These are phyloP conservation scores for Colletes gigas DNA, from an alignment of 1,140 invertebrate species.

Conservation along the genomic window DNA sequence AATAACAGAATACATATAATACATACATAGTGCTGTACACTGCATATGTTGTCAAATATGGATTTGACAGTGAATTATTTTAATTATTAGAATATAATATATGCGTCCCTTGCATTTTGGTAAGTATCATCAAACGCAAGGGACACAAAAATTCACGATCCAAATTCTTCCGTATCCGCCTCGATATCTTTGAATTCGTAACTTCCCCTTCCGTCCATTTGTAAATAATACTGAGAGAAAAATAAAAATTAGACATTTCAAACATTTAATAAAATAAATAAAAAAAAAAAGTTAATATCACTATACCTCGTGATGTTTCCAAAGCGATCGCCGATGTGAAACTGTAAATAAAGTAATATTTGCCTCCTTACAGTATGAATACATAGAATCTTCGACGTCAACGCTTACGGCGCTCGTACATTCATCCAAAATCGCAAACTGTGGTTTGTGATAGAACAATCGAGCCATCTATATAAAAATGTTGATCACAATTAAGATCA, in stretches of 20 bases:
- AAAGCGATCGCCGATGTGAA: slow-evolving; percentile 96
- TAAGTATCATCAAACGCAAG: slow-evolving; percentile 47
- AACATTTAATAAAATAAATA: not conserved
- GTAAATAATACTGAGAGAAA: slow-evolving; percentile 88
- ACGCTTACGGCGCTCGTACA: slow-evolving; percentile 99
- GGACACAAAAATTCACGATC: slow-evolving; percentile 86
- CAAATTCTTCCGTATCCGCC: slow-evolving; percentile 93
- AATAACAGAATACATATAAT: slow-evolving; percentile 14
- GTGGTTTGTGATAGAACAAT: slow-evolving; percentile 97
- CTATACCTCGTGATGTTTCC: slow-evolving; percentile 95
- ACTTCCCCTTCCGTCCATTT: slow-evolving; percentile 95
- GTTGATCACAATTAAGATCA: not conserved
- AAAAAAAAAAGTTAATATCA: not conserved
- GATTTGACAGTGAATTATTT: slow-evolving; percentile 3
- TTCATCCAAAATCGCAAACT: slow-evolving; percentile 99
- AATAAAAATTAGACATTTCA: not conserved
- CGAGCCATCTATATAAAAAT: slow-evolving; percentile 90
- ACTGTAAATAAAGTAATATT: slow-evolving; percentile 98
- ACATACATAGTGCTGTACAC: slow-evolving; percentile 14
- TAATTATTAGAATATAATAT: slow-evolving; percentile 1
- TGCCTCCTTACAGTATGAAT: slow-evolving; percentile 92
- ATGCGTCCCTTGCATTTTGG: slow-evolving; percentile 44
- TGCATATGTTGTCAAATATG: not conserved
- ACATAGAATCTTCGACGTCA: slow-evolving; percentile 98
- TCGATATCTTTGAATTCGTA: slow-evolving; percentile 95